Percentiles rank a stretch among this genome's conserved stretches.
phyloP scores from a whole-genome alignment of 1,140 invertebrate species.

The Drosophila ficusphila region DNA sequence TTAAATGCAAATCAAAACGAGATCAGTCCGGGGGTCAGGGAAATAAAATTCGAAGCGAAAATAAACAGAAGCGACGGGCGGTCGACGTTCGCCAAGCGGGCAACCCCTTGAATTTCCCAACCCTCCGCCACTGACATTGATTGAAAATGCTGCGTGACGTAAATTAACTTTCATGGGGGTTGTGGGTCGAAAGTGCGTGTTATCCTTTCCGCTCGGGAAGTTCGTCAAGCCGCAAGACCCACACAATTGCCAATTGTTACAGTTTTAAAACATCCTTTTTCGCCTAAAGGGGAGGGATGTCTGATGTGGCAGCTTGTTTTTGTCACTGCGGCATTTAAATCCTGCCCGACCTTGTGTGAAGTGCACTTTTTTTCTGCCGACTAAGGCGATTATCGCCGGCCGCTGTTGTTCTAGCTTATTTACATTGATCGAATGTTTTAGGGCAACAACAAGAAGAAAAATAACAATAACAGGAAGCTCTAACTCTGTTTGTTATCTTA shows the following conservation, averaged over 20 bases:
- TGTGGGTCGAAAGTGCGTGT: constrained; percentile 70
- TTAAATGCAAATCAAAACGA: constrained; percentile 82
- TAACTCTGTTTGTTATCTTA: constrained; percentile 75
- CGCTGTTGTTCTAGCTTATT: constrained; percentile 67
- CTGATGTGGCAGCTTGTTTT: constrained; percentile 73
- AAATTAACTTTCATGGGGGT: constrained; percentile 79
- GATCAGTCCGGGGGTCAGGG: constrained; percentile 70
- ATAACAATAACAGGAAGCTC: constrained; percentile 78
- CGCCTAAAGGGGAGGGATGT: constrained; percentile 18
- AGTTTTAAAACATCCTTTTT: constrained; percentile 63
- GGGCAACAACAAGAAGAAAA: constrained; percentile 32
- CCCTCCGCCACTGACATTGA: constrained; percentile 64
- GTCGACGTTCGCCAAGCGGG: not conserved
- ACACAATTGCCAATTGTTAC: constrained; percentile 82
- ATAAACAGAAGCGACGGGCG: constrained; percentile 74
- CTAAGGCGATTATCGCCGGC: constrained; percentile 76
- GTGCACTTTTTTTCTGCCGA: constrained; percentile 60
- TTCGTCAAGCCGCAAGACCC: constrained; percentile 76
- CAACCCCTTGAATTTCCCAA: constrained; percentile 28
- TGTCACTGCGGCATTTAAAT: constrained; percentile 74
- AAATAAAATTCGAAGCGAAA: constrained; percentile 64
- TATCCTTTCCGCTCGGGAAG: constrained; percentile 71
- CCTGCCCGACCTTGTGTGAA: constrained; percentile 43
- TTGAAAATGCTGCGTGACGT: constrained; percentile 82
- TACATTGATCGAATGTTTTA: constrained; percentile 78